phyloP scores from a whole-genome alignment of 23 tunicate species.

The Pegea sp. region DNA sequence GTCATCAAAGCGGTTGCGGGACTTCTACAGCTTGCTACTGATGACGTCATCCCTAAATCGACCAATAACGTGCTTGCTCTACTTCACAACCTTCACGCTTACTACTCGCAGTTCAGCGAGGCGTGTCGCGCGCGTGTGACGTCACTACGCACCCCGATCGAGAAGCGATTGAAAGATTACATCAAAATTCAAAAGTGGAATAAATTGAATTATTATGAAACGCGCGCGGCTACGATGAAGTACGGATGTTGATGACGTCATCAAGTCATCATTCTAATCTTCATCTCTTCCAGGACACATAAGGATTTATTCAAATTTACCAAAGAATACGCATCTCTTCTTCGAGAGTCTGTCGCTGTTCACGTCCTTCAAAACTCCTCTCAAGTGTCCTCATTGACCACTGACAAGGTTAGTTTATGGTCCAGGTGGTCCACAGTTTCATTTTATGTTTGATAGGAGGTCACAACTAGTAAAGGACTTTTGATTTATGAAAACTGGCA shows the following conservation, averaged over 20 bases:
- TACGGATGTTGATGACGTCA: too few species aligned
- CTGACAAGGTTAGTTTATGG: too few species aligned
- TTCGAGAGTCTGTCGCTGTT: slow-evolving; percentile 13
- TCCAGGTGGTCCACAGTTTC: too few species aligned
- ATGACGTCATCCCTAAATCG: not conserved
- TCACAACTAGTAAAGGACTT: too few species aligned
- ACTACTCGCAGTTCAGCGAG: slow-evolving; percentile 27
- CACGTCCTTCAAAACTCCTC: slow-evolving; percentile 13
- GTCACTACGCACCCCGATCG: slow-evolving; percentile 41
- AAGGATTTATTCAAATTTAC: slow-evolving; percentile 47
- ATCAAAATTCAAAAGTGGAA: slow-evolving; percentile 72
- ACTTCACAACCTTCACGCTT: slow-evolving; percentile 22
- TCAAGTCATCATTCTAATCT: too few species aligned
- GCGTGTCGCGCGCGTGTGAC: slow-evolving; percentile 8
- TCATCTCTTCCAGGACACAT: slow-evolving; percentile 43
- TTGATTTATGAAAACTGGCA: too few species aligned
- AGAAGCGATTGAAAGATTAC: slow-evolving; percentile 51
- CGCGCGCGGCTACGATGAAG: too few species aligned
- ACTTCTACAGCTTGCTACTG: not conserved
- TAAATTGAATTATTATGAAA: slow-evolving; percentile 49
- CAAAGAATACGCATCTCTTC: slow-evolving; percentile 21
- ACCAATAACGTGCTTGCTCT: not conserved
- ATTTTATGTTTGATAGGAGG: too few species aligned
- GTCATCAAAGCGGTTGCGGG: not conserved
- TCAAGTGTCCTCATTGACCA: not conserved